Percentiles rank a stretch among this genome's conserved stretches.
Evolutionary conservation across 2,113 vertebrate species (phyloP).

Genomic region (Camelus bactrianus): DNA sequence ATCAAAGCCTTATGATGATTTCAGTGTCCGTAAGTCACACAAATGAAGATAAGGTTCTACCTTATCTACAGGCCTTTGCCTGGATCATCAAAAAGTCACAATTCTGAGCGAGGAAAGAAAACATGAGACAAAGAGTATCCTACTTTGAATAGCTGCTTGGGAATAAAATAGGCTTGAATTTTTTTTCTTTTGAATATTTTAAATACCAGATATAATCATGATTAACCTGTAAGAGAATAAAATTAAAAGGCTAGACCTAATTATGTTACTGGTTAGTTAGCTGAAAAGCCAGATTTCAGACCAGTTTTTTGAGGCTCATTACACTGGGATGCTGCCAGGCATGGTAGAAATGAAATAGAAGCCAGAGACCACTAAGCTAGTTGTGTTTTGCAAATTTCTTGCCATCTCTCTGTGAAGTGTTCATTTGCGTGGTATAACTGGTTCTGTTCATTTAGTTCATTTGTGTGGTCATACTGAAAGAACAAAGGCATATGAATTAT

Average conservation of each 20-base stretch:
- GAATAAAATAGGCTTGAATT: neutral
- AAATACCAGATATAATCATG: constrained; percentile 12
- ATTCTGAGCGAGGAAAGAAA: neutral
- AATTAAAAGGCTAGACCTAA: neutral
- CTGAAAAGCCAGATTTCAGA: neutral
- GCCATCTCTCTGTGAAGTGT: neutral
- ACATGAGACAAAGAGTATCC: neutral
- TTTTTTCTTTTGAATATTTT: constrained; percentile 55
- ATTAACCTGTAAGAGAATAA: neutral
- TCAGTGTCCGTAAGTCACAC: neutral
- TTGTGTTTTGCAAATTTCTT: neutral
- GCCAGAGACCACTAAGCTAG: neutral
- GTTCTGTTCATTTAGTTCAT: neutral
- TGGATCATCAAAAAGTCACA: neutral
- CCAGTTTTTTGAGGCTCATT: neutral
- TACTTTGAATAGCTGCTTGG: neutral
- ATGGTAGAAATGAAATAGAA: neutral
- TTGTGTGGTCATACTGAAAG: neutral
- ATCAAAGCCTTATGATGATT: constrained; percentile 40
- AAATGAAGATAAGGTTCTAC: neutral
- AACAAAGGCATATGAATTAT: neutral
- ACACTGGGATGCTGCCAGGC: neutral
- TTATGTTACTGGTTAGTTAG: neutral
- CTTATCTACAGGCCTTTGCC: neutral
- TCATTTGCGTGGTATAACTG: neutral